Base-by-base conservation (phyloP, 2,113 vertebrate genomes). In the Synchiropus splendidus region DNA sequence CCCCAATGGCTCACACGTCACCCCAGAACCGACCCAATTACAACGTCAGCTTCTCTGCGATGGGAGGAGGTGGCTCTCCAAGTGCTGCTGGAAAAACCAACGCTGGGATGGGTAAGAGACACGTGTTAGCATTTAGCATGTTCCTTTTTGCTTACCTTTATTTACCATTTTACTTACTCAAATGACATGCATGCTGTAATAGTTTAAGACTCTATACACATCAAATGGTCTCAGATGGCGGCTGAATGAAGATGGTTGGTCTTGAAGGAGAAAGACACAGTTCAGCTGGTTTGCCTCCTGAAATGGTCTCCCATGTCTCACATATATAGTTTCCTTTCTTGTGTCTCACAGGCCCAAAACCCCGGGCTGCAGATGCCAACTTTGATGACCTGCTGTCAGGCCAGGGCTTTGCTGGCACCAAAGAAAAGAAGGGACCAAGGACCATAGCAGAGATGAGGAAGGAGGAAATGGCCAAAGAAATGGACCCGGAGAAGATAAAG, bases 361-460 rank as follows among this genome's bases (percentile, higher is more conserved):
- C 89, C 44, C 97, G 86, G 75, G 76, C 80, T 42, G 74, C 81
- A 10, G 73, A 85, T 37, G 90, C 90, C 72, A 86, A 87, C 72
- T 99, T 99, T 1, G 94, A 99, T 64, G 95, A 99, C 72, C 75
- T 99, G 2, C 83, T 99, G 38, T 97, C 90, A 16, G 87, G 90
- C 45, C 94, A 99, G 79, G 92, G 94, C n/a, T 99, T 98, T 70
- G 86, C 90, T 13, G 92, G 93, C 16, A 72, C 87, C 67, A 97
- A 90, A 72, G 92, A 98, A 42, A 96, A 87, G 77, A 95, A 89
- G 56, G 92, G 93, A 1, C 93, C 94, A 48, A 88, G 89, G 77
- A 99, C 95, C 49, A 99, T 99, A 79, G 94, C 92, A 35, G 95
- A 98, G 82, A 97, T 99, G 95, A 91, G 93, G 67, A 98, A 97